These are phyloP conservation scores for Trigoniulus corallinus DNA, from an alignment of 1,140 invertebrate species.

Conservation along the genomic window DNA sequence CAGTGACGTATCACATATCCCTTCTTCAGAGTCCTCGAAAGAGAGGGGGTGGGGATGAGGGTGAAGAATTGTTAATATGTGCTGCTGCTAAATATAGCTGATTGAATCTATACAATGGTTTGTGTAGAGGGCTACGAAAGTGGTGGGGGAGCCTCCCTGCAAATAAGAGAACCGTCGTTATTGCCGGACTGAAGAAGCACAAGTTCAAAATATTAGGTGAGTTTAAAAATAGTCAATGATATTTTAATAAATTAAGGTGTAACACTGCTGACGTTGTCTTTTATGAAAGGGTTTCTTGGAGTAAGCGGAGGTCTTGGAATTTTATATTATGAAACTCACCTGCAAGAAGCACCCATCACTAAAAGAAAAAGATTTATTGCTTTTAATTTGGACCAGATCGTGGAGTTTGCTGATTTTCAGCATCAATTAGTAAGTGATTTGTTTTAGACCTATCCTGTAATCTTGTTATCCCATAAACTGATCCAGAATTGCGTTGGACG, in stretches of 20 bases:
- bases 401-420: slow-evolving; percentile 25
- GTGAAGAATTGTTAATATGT: no score
- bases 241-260: slow-evolving; percentile 7
- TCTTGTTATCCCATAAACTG: no score
- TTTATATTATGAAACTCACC: slow-evolving; percentile 28
- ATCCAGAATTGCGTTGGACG: no score
- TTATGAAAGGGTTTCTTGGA: slow-evolving; percentile 11
- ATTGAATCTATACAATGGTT: not conserved
- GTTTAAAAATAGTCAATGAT: slow-evolving; percentile 1
- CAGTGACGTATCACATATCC: no score
- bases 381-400: slow-evolving; percentile 31
- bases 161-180: slow-evolving; percentile 19
- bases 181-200: slow-evolving; percentile 19
- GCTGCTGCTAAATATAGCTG: not conserved
- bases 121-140: slow-evolving; percentile 22
- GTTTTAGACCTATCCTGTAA: not conserved
- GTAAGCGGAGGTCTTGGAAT: slow-evolving; percentile 7
- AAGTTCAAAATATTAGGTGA: slow-evolving; percentile 16
- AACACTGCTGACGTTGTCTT: slow-evolving; percentile 1
- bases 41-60: no score
- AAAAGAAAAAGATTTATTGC: slow-evolving; percentile 33
- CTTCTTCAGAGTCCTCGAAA: no score
- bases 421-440: slow-evolving; percentile 21
- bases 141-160: slow-evolving; percentile 31
- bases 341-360: slow-evolving; percentile 34